A percentile compares a stretch with the other conserved stretches of the same genome.
phyloP scores from a whole-genome alignment of 2,888 invertebrate species.

The Gisinianus flammeolus region DNA sequence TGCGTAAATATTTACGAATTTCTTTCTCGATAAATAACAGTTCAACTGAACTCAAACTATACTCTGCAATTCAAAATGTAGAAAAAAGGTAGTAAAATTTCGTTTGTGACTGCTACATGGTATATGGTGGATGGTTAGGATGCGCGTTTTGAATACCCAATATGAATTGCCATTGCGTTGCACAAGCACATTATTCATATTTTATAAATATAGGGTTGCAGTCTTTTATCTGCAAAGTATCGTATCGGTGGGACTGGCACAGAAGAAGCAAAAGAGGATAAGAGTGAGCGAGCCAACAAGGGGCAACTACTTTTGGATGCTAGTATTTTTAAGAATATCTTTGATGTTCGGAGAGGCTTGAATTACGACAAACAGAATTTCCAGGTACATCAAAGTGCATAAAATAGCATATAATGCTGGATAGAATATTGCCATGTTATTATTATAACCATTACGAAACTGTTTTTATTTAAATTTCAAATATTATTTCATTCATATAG shows the following conservation, averaged over 20 bases:
- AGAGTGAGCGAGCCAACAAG: no score
- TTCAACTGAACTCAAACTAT: no score
- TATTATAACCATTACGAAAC: no score
- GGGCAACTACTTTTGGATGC: no score
- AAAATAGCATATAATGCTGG: no score
- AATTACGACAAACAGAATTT: conserved; percentile 56
- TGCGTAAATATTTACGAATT: no score
- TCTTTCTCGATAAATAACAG: no score
- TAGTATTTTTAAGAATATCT: conserved; percentile 48
- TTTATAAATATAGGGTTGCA: conserved; percentile 45
- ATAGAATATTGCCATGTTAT: no score
- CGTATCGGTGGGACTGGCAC: conserved; percentile 37
- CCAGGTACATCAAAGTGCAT: conserved; percentile 46
- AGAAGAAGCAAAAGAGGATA: conserved; percentile 18
- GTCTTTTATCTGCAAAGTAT: conserved; percentile 45
- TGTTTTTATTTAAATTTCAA: no score
- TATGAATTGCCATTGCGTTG: no score
- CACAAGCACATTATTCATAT: not conserved
- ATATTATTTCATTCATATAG: conserved; percentile 45
- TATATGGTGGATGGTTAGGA: not conserved
- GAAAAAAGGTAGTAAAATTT: no score
- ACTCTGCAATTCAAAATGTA: no score
- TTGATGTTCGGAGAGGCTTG: conserved; percentile 46
- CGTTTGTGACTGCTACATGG: conserved; percentile 35
- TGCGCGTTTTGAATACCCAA: not conserved